Evolutionary conservation across 2,113 vertebrate species (phyloP).

Genomic region (Pluvianellus socialis): DNA sequence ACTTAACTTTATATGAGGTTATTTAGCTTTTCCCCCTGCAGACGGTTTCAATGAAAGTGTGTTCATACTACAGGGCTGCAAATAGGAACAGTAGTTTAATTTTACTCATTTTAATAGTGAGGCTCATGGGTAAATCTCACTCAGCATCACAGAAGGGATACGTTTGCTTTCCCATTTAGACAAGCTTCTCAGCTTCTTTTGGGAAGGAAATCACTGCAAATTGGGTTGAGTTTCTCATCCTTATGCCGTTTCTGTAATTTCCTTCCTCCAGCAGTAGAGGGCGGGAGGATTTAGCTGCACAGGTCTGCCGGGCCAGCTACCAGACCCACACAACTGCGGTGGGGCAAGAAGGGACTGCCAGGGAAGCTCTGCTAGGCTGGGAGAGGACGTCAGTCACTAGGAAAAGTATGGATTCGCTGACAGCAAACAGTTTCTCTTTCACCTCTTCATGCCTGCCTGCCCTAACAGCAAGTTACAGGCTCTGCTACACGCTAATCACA

Average conservation of each 20-base stretch:
- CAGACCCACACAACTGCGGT: rapidly evolving
- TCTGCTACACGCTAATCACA: neutral
- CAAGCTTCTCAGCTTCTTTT: neutral
- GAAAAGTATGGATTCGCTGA: neutral
- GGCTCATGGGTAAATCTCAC: neutral
- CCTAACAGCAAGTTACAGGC: neutral
- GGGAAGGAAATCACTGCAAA: neutral
- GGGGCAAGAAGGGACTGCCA: neutral
- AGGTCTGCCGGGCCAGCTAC: neutral
- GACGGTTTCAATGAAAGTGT: neutral
- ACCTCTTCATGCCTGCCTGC: neutral
- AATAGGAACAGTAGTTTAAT: conserved; percentile 8
- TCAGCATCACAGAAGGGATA: neutral
- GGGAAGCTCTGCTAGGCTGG: neutral
- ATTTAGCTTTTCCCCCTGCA: neutral
- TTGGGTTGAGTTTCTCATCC: neutral
- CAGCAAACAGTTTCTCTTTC: neutral
- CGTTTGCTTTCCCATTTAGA: neutral
- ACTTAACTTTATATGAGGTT: conserved; percentile 7
- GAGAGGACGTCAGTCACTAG: neutral
- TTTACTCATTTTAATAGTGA: neutral
- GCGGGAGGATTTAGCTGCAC: neutral
- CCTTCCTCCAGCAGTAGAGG: neutral
- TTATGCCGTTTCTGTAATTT: neutral
- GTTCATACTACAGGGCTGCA: neutral